Base-by-base conservation (phyloP, 2,113 vertebrate species). In the Lipotes vexillifer region DNA sequence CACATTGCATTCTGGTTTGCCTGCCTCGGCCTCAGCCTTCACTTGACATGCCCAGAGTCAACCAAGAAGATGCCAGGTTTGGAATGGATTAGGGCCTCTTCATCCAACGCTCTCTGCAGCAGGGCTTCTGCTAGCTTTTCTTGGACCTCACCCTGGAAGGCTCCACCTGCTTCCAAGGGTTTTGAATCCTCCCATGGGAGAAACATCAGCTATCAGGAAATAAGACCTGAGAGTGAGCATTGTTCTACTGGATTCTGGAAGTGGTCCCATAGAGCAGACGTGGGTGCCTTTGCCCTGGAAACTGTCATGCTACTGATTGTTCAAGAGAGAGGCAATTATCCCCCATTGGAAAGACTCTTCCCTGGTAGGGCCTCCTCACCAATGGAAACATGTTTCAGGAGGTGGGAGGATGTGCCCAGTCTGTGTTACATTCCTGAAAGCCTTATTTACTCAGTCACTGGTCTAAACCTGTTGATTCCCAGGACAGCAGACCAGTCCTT, bases 271-370 rank as follows among this genome's bases (percentile, higher is more conserved):
- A 55, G 3, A 71, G 46, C 87, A 44, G 41, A 52, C 38, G 6
- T 3, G 1, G 10, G 38, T 17, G 25, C 31, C 75, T 29, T 93
- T 2, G 17, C 33, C n/a, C 93, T 46, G 29, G 83, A 66, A 87
- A 68, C 36, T 66, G 66, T 71, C 41, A 52, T 8, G n/a, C 18
- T 90, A 61, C 12, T 59, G 66, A 63, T 52, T 69, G 65, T 59
- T 96, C 38, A 33, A 55, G 89, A 92, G 52, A 93, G 86, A 96
- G 85, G 29, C 52, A 36, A 61, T 97, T 83, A 68, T 46, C 44
- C 66, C 12, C 66, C 38, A 23, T 68, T 38, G 52, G 61, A 95
- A 96, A 66, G 52, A 41, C 15, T 86, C 80, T 81, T 94, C 18
- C 52, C 21, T 41, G 49, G 44, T 78, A 87, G 41, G n/a, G 27